These are phyloP conservation scores for Ganaspis sp. DNA, from an alignment of 1,140 invertebrate species.

Conservation along the genomic window DNA sequence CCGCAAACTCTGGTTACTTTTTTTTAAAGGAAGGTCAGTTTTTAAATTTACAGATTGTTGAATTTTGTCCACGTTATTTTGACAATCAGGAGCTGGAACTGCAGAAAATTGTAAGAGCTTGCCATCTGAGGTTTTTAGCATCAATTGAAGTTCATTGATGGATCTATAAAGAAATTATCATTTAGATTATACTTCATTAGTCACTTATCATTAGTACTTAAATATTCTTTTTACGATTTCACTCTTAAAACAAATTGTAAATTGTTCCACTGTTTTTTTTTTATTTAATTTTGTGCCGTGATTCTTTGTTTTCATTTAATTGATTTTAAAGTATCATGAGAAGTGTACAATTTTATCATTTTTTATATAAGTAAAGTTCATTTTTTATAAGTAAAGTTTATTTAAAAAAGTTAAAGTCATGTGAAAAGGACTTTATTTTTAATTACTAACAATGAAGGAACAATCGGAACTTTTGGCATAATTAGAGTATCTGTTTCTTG, in stretches of 20 bases:
- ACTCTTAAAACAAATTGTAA: too few relatives aligned
- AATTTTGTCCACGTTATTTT: slow-evolving; percentile 45
- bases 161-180: slow-evolving; percentile 51
- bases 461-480: slow-evolving; percentile 43
- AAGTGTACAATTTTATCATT: too few relatives aligned
- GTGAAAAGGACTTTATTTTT: too few relatives aligned
- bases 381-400: too few relatives aligned
- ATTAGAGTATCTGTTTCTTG: slow-evolving; percentile 56
- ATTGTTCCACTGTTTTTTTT: too few relatives aligned
- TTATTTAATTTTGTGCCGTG: too few relatives aligned
- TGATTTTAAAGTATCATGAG: too few relatives aligned
- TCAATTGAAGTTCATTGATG: slow-evolving; percentile 72
- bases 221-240: slow-evolving; percentile 33
- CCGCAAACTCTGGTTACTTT: slow-evolving; percentile 45
- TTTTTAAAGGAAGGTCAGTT: slow-evolving; percentile 60
- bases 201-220: not conserved
- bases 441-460: slow-evolving; percentile 49
- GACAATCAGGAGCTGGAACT: slow-evolving; percentile 60
- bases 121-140: slow-evolving; percentile 76
- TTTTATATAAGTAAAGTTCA: too few relatives aligned
- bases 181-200: too few relatives aligned
- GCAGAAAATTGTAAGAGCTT: slow-evolving; percentile 75
- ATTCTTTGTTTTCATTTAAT: too few relatives aligned
- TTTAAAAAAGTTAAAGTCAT: too few relatives aligned
- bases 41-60: slow-evolving; percentile 58